Evolutionary conservation across 2,797 vertebrate genomes (phyloP).

Genomic region (Denticeps clupeoides): DNA sequence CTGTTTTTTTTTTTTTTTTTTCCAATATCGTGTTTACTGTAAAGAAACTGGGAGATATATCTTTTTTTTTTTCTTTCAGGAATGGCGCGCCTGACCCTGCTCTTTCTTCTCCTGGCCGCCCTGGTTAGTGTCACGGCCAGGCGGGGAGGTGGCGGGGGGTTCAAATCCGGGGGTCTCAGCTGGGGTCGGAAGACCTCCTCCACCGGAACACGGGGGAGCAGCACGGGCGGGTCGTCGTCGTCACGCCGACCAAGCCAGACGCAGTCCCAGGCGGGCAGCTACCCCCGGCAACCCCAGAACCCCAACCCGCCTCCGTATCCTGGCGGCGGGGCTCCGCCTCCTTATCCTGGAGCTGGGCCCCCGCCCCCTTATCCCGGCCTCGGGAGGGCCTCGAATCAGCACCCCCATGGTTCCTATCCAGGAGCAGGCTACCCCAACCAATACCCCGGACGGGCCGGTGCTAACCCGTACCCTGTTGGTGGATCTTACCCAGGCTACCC

Average conservation of each 20-base stretch:
- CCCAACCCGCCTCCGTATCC: not conserved
- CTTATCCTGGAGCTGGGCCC: not conserved
- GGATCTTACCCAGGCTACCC: conserved; percentile 31
- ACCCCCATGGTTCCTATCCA: no score
- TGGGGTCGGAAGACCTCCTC: not conserved
- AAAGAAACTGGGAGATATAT: no score
- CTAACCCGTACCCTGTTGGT: not conserved
- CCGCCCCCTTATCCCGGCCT: not conserved
- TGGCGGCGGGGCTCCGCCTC: not conserved
- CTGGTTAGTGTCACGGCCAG: not conserved
- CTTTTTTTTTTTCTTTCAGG: not conserved
- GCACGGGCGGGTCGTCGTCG: not conserved
- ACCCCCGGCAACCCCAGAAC: not conserved
- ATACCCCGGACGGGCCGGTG: not conserved
- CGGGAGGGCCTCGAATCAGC: no score
- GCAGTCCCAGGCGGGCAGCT: not conserved
- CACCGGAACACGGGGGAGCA: not conserved
- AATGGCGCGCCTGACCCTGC: not conserved
- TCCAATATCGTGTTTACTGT: no score
- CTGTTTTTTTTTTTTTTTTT: no score
- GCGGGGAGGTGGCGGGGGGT: not conserved
- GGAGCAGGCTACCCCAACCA: not conserved
- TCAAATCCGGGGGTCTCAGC: not conserved
- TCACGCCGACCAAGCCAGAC: not conserved
- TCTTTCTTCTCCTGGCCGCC: not conserved